A percentile compares a stretch with the other conserved stretches of the same genome.
Conservation (phyloP, 30 jellyfish, hydroid and myxozoan species). For the Cassiopea andromeda region DNA sequence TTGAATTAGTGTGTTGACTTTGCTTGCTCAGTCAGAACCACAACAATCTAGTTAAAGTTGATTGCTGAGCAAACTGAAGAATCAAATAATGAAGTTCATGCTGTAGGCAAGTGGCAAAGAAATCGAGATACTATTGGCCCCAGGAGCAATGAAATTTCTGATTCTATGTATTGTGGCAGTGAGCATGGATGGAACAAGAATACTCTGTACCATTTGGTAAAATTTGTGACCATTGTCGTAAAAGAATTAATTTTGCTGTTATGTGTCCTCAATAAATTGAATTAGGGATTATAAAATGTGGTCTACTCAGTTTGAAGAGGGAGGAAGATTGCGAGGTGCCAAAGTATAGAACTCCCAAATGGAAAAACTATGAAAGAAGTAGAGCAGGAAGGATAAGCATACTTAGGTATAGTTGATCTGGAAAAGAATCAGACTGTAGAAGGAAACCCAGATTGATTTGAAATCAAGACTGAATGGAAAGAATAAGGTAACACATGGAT, state of each 20-base stretch:
- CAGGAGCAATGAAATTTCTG: neutral
- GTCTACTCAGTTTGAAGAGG: too few species aligned
- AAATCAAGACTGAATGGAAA: too few species aligned
- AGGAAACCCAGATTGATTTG: too few species aligned
- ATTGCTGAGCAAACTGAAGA: slow-evolving; percentile 35
- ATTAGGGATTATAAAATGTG: too few species aligned
- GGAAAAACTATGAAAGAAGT: too few species aligned
- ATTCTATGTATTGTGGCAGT: neutral
- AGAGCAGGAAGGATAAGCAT: too few species aligned
- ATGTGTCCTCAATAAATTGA: neutral
- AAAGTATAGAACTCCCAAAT: too few species aligned
- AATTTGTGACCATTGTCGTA: slow-evolving; percentile 24
- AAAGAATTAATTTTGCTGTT: neutral
- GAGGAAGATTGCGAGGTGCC: too few species aligned
- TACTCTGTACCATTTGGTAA: slow-evolving; percentile 34
- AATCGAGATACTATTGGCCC: neutral
- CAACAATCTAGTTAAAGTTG: slow-evolving; percentile 31
- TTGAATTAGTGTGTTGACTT: slow-evolving; percentile 22
- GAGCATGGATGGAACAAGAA: neutral
- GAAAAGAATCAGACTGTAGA: too few species aligned
- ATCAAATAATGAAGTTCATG: slow-evolving; percentile 8
- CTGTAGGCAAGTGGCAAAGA: slow-evolving; percentile 11
- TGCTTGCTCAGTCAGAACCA: slow-evolving; percentile 17
- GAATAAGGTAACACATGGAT: too few species aligned
- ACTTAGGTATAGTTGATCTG: too few species aligned